Conservation (phyloP, 2,797 vertebrate species). For the Merluccius polli region DNA sequence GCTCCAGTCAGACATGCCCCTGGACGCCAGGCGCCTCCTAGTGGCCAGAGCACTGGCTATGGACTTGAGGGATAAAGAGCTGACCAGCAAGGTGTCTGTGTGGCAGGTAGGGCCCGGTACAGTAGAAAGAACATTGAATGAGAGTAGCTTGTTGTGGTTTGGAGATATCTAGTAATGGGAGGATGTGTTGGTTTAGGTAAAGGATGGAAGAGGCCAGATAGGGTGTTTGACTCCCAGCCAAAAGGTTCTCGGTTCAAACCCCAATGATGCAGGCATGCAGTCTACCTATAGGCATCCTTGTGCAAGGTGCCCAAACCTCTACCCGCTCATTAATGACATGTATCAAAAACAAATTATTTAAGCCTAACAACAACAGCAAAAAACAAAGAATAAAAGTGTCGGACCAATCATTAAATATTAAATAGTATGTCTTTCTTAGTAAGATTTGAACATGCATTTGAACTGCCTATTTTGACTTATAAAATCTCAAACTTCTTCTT, state of each 20-base stretch:
- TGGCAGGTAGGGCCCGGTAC: conserved; percentile 83
- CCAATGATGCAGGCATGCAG: too few species aligned
- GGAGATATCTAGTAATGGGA: too few species aligned
- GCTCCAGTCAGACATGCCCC: conserved; percentile 73
- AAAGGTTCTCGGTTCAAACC: too few species aligned
- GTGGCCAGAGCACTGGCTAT: conserved; percentile 84
- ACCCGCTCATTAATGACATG: too few species aligned
- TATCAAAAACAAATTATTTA: too few species aligned
- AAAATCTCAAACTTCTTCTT: background rate
- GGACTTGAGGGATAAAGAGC: conserved; percentile 72
- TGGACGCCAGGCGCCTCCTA: conserved; percentile 76
- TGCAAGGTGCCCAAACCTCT: too few species aligned
- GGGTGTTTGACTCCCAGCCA: too few species aligned
- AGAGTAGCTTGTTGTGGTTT: background rate
- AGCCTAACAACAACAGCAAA: background rate
- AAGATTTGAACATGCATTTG: background rate
- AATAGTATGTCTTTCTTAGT: background rate
- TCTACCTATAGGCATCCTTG: too few species aligned
- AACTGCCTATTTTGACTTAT: background rate
- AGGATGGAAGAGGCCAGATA: too few species aligned
- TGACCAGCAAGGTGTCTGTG: conserved; percentile 75
- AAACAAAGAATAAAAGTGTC: background rate
- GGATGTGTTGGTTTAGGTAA: too few species aligned
- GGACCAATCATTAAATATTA: too few species aligned
- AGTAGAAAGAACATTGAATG: background rate